Evolutionary conservation across 2,797 vertebrate genomes (phyloP).

Genomic region (Lagocephalus sceleratus): DNA sequence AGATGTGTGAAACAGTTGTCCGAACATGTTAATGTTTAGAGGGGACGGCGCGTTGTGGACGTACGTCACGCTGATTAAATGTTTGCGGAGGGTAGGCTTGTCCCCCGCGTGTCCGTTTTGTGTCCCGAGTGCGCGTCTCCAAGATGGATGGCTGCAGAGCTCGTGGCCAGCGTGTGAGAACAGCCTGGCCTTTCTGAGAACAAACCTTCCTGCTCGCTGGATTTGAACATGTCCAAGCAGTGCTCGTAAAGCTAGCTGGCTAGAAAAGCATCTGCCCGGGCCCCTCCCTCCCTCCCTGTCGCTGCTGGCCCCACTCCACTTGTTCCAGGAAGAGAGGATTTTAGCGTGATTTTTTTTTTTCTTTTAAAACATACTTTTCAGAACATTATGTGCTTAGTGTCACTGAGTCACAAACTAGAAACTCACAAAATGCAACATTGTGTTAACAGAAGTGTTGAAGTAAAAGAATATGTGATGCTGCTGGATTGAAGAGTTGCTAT

Average conservation of each 20-base stretch:
- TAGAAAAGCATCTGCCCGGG: slow-evolving; percentile 37
- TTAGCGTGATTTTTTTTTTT: no score
- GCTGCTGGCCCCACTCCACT: slow-evolving; percentile 20
- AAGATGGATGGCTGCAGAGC: slow-evolving; percentile 40
- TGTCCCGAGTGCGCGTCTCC: slow-evolving; percentile 47
- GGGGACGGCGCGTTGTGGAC: slow-evolving; percentile 32
- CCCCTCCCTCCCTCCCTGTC: slow-evolving; percentile 36
- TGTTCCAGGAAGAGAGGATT: slow-evolving; percentile 19
- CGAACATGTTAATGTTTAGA: slow-evolving; percentile 39
- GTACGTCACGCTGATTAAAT: slow-evolving; percentile 62
- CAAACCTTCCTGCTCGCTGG: slow-evolving; percentile 65
- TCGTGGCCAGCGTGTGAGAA: slow-evolving; percentile 63
- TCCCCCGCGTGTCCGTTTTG: slow-evolving; percentile 43
- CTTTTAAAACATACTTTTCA: no score
- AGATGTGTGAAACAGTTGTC: slow-evolving; percentile 31
- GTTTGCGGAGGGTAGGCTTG: slow-evolving; percentile 57
- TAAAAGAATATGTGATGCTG: no score
- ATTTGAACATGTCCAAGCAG: slow-evolving; percentile 67
- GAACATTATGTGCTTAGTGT: no score
- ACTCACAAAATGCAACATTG: no score
- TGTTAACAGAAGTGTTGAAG: no score
- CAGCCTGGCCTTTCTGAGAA: slow-evolving; percentile 70
- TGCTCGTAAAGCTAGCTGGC: slow-evolving; percentile 62
- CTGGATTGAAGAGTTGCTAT: no score
- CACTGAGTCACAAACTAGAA: no score